These are phyloP conservation scores for Drosophila tanythrix DNA, from an alignment of 2,888 invertebrate species.

Conservation along the genomic window DNA sequence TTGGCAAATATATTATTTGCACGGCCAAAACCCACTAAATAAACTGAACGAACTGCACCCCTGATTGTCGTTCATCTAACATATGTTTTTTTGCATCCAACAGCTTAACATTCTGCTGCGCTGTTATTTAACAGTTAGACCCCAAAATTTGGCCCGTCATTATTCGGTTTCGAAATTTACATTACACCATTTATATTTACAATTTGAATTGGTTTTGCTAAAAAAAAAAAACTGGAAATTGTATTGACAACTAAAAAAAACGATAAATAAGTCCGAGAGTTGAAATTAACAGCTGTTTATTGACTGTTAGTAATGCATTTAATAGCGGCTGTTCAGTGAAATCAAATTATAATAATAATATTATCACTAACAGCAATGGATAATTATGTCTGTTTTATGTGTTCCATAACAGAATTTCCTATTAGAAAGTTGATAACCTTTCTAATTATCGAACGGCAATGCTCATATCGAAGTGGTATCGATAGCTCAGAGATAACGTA, in stretches of 20 bases:
- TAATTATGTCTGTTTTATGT: not conserved
- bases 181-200: not conserved
- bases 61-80: conserved; percentile 42
- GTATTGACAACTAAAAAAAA: not conserved
- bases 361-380: not conserved
- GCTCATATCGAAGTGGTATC: not conserved
- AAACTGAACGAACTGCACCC: conserved; percentile 38
- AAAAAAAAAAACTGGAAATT: not conserved
- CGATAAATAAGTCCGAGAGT: not conserved
- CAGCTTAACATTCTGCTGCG: conserved; percentile 19
- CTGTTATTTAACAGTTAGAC: conserved; percentile 36
- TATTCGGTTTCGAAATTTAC: not conserved
- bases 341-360: not conserved
- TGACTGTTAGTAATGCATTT: not conserved
- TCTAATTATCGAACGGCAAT: conserved; percentile 4
- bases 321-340: not conserved
- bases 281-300: not conserved
- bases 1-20: conserved; percentile 35
- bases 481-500: not conserved
- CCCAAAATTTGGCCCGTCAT: conserved; percentile 1
- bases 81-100: conserved; percentile 39
- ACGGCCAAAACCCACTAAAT: conserved; percentile 41
- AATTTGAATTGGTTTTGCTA: not conserved
- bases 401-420: not conserved
- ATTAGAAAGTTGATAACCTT: not conserved